Evolutionary conservation across 1,140 invertebrate species (phyloP).

Genomic region (Ceratina calcarata): DNA sequence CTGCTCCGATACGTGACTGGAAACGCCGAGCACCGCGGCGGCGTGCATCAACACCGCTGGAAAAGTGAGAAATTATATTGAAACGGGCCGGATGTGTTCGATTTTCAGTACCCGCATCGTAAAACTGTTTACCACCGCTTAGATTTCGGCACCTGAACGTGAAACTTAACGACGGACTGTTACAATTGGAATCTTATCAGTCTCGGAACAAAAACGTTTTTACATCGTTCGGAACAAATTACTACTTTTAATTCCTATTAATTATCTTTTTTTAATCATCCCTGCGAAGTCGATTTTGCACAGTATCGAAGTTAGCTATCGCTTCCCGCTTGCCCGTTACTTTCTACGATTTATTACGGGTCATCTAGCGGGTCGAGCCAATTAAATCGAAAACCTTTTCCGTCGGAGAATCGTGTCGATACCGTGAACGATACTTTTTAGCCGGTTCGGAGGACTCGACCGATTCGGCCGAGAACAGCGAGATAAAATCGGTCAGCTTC

Average conservation of each 20-base stretch:
- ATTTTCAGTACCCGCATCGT: no score
- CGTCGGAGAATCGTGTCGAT: conserved; percentile 5
- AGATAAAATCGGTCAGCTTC: conserved; percentile 1
- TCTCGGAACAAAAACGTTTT: neutral
- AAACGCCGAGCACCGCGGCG: neutral
- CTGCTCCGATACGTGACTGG: conserved; percentile 8
- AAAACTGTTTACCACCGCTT: no score
- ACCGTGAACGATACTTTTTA: neutral
- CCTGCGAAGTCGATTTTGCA: neutral
- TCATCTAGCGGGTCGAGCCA: conserved; percentile 8
- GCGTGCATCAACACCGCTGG: neutral
- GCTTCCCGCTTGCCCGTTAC: neutral
- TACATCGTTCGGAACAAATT: neutral
- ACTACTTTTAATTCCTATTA: neutral
- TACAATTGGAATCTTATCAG: neutral
- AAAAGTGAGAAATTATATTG: neutral
- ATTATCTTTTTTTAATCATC: neutral
- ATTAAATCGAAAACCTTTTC: conserved; percentile 11
- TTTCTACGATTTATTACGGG: conserved; percentile 21
- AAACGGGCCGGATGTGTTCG: no score
- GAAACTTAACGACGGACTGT: neutral
- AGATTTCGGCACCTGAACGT: no score
- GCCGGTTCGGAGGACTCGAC: neutral
- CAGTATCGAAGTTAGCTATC: neutral
- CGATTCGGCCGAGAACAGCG: no score